Conservation (phyloP, 1,140 invertebrate genomes). For the Drosophila auraria region DNA sequence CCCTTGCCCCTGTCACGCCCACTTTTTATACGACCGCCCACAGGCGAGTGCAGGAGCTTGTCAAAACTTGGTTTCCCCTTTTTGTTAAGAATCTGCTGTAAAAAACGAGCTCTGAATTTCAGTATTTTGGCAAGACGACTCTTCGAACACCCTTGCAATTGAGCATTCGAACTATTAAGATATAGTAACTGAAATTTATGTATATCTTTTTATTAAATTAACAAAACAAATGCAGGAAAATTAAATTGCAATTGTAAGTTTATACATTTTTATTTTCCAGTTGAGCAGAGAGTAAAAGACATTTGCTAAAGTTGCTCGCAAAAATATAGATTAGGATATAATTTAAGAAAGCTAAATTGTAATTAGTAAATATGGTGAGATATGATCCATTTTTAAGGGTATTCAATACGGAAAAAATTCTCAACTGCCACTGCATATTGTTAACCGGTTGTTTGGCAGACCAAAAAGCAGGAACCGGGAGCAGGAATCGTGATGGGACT, state of each 20-base stretch:
- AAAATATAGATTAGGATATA: neutral
- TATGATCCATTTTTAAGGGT: slow-evolving; percentile 18
- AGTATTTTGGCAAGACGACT: neutral
- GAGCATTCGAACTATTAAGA: neutral
- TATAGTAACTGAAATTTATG: neutral
- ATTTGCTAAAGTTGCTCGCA: neutral
- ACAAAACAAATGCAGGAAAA: too few species aligned
- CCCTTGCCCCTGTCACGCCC: slow-evolving; percentile 4
- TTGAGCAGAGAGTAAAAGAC: too few species aligned
- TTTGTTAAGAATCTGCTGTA: slow-evolving; percentile 40
- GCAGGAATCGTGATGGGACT: slow-evolving; percentile 19
- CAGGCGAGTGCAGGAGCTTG: slow-evolving; percentile 43
- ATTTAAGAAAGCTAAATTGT: neutral
- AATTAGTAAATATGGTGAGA: neutral
- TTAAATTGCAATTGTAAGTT: too few species aligned
- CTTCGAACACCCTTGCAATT: neutral
- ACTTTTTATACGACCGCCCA: slow-evolving; percentile 5
- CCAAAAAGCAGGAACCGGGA: slow-evolving; percentile 25
- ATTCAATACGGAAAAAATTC: slow-evolving; percentile 40
- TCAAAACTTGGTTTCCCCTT: slow-evolving; percentile 68
- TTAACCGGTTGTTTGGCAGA: slow-evolving; percentile 57
- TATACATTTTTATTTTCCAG: neutral
- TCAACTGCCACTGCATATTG: slow-evolving; percentile 59
- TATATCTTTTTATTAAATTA: neutral
- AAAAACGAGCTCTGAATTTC: slow-evolving; percentile 25